Base-by-base conservation (phyloP, 1,140 invertebrate genomes). In the Bombus waltoni region DNA sequence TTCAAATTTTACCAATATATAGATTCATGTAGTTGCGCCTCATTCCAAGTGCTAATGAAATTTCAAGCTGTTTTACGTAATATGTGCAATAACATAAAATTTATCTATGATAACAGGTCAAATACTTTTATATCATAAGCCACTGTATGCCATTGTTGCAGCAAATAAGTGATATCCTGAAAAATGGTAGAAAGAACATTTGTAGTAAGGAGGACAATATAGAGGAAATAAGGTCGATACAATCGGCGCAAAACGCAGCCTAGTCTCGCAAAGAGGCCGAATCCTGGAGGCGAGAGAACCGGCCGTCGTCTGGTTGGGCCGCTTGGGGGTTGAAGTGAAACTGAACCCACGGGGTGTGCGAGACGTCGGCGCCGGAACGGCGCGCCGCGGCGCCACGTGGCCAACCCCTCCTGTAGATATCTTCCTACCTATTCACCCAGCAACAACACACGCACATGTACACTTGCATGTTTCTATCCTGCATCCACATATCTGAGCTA, bases 371-470 rank as follows among this genome's bases (percentile, higher is more conserved):
- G 94, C 94, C 94, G 91, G 88, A 87, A 89, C 90, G 94, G 90
- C 94, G 94, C 94, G 94, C 93, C 94, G 92, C 93, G 94, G 94
- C 94, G 94, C 94, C 94, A 94, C 94, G 94, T 94, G 94, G 92
- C 93, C 92, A 94, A 92, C 92, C 91, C 92, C 91, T 91, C 90
- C 91, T 85, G 80, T 65, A 81, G 80, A 87, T 87, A 87, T 91
- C 89, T 87, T 82, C 73, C 83, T 87, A 81, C 83, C 85, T 85
- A 89, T 83, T 73, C 86, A 76, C 82, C 75, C 81, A 76, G n/a
- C 72, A 88, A 73, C 86, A 65, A 72, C 59, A 83, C 78, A 42
- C 72, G 57, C 83, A 76, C 70, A 44, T 42, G 32, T 8, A 71
- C 75, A 35, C 28, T 11, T 5, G 15, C 28, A 15, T 25, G 6